Percentiles rank a stretch among this genome's conserved stretches.
Evolutionary conservation across 2,888 invertebrate species (phyloP).

Genomic region (Eilema griseolum): DNA sequence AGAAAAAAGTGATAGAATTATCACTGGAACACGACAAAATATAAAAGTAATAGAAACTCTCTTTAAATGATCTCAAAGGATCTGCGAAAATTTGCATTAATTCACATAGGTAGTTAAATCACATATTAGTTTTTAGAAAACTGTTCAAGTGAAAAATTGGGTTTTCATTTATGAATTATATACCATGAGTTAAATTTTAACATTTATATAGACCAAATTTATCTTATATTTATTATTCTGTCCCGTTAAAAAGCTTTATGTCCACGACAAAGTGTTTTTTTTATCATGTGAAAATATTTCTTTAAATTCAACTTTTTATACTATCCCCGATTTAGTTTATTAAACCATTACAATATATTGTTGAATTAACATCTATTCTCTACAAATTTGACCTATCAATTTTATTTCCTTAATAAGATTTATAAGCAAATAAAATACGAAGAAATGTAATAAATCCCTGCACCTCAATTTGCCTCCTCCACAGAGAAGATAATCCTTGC

Average conservation of each 20-base stretch:
- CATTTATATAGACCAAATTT: no score
- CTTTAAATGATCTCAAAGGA: neutral
- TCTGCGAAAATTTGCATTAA: neutral
- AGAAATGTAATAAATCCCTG: neutral
- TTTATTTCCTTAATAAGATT: neutral
- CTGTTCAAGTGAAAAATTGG: no score
- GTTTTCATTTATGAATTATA: neutral
- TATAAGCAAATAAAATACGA: conserved; percentile 13
- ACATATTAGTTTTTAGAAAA: neutral
- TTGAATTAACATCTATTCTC: neutral
- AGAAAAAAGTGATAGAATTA: neutral
- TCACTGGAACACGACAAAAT: neutral
- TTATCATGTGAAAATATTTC: no score
- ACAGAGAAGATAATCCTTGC: conserved; percentile 44
- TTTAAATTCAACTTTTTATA: no score
- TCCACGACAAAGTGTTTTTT: no score
- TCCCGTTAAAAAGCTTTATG: no score
- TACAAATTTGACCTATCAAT: neutral
- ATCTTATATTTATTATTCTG: no score
- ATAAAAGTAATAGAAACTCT: neutral
- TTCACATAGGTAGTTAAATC: neutral
- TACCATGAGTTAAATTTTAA: neutral
- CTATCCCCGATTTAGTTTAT: no score
- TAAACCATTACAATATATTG: no score
- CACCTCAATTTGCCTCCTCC: conserved; percentile 53